These are phyloP conservation scores for Rhinatrema bivittatum DNA, from an alignment of 2,797 vertebrate genomes.

Conservation along the genomic window DNA sequence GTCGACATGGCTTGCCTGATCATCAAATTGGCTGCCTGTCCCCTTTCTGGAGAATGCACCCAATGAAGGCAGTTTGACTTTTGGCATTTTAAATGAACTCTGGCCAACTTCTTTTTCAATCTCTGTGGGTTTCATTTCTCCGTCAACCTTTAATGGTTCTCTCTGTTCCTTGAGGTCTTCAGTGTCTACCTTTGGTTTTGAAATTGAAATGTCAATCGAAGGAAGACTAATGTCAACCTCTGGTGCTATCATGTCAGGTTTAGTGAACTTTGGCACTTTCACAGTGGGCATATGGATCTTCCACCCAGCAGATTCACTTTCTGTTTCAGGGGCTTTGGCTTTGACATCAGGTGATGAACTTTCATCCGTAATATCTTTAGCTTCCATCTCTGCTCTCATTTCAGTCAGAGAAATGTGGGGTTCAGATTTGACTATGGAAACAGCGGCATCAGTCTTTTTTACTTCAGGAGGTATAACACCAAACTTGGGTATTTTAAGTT, in stretches of 20 bases:
- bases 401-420: background rate
- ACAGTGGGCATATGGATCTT: constrained; percentile 11
- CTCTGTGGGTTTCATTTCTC: constrained; percentile 48
- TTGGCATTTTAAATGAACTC: constrained; percentile 38
- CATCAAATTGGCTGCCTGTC: constrained; percentile 17
- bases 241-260: background rate
- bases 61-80: constrained; percentile 45
- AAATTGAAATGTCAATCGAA: constrained; percentile 69
- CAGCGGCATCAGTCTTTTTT: constrained; percentile 17
- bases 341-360: background rate
- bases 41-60: constrained; percentile 34
- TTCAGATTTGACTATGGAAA: constrained; percentile 26
- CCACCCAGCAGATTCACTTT: background rate
- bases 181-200: constrained; percentile 49
- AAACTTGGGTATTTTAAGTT: constrained; percentile 48
- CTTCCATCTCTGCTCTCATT: too few relatives aligned
- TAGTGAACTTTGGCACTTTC: constrained; percentile 2
- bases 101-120: constrained; percentile 20
- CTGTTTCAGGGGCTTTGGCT: background rate
- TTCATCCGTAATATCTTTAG: background rate
- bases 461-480: constrained; percentile 30
- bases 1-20: constrained; percentile 13
- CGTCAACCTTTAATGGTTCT: constrained; percentile 41
- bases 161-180: constrained; percentile 40
- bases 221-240: constrained; percentile 60